Percentiles rank a stretch among this genome's conserved stretches.
These are phyloP conservation scores for Chaetodon auriga DNA, from an alignment of 2,113 vertebrate species.

Conservation along the genomic window DNA sequence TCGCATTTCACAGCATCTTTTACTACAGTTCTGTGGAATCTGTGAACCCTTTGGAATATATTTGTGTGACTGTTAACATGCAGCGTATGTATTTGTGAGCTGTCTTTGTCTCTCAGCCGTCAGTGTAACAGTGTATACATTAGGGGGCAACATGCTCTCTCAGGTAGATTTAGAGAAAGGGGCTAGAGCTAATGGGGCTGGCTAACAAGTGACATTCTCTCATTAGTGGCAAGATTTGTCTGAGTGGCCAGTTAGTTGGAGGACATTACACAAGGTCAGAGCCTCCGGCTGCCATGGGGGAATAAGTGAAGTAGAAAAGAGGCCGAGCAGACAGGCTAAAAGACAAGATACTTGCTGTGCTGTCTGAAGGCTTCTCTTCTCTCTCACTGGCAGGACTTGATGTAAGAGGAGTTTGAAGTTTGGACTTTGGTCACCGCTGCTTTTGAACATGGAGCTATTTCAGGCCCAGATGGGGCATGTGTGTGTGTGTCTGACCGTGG, in stretches of 20 bases:
- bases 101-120: not conserved
- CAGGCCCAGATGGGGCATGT: not conserved
- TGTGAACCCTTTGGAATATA: not conserved
- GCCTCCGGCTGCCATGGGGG: conserved; percentile 41
- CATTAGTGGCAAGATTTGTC: conserved; percentile 65
- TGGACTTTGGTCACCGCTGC: conserved; percentile 48
- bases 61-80: not conserved
- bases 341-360: conserved; percentile 45
- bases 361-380: conserved; percentile 37
- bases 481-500: not conserved
- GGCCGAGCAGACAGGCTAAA: conserved; percentile 35
- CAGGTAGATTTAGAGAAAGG: conserved; percentile 32
- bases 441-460: conserved; percentile 56
- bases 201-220: conserved; percentile 67
- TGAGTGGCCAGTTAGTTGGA: conserved; percentile 64
- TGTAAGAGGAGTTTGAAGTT: conserved; percentile 61
- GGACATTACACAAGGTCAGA: conserved; percentile 73
- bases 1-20: not conserved
- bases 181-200: conserved; percentile 52
- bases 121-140: not conserved
- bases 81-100: not conserved
- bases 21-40: not conserved
- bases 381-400: conserved; percentile 49
- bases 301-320: conserved; percentile 57
- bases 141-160: conserved; percentile 32